Evolutionary conservation across 2,113 vertebrate species (phyloP), one percentile per base, ranked within the genome.

Genomic region (Oriolus oriolus): DNA sequence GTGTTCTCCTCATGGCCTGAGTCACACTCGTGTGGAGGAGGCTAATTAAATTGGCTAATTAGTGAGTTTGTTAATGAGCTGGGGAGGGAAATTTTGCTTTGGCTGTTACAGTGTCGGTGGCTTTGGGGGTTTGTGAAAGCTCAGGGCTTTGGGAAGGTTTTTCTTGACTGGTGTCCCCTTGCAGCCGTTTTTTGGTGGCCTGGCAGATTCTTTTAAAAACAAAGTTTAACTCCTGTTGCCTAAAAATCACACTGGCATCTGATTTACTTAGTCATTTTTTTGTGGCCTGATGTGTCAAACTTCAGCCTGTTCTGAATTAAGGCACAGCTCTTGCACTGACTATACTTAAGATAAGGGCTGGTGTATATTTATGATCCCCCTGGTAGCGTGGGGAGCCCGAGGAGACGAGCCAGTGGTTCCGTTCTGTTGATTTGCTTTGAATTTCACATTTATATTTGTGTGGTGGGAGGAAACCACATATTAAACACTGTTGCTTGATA

Each of bases 321-420:
- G 75, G 64, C n/a, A 28, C 1, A 2, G 37, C 39, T 77, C 41
- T 84, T 24, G 27, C 28, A 3, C 37, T 30, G 49, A 47, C 33
- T 37, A 1, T 20, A 7, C 27, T 80, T 76, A 5, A 80, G 79
- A 39, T 73, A 77, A 86, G 50, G 50, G 22, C 45, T 77, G 0
- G 5, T 45, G 31, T 44, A 1, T 83, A 10, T 80, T 96, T 86
- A 30, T 0, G 0, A 16, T 86, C 31, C 53, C 2, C 2, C 26
- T n/a, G 54, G 61, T 11, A 74, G 63, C 0, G 0, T 11, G 28
- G 4, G 3, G 39, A 92, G 73, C 54, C 54, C 0, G 0, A 41
- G 44, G 64, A 64, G 44, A 69, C 61, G 83, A 77, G 59, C 75
- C 7, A 6, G 64, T 0, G 3, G 35, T 57, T 83, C 68, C 16